These are phyloP conservation scores for Sitophilus oryzae DNA, from an alignment of 1,140 invertebrate genomes.

Conservation along the genomic window DNA sequence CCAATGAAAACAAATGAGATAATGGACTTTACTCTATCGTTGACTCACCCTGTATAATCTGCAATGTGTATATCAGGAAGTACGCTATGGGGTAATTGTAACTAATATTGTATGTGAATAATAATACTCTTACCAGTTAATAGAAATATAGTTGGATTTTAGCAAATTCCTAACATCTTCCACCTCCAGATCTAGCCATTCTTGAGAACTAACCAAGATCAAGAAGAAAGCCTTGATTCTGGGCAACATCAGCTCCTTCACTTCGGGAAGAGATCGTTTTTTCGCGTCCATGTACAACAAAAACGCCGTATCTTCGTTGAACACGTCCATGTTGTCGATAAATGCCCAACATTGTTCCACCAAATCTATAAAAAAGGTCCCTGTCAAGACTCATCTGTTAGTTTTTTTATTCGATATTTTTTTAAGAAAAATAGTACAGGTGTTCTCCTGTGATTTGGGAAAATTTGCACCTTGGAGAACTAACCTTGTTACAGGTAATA, in stretches of 20 bases:
- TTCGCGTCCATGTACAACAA: slow-evolving; percentile 59
- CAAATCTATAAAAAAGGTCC: slow-evolving; percentile 51
- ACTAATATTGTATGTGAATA: too few species aligned
- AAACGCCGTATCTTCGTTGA: slow-evolving; percentile 66
- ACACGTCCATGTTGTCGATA: slow-evolving; percentile 59
- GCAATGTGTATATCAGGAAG: too few species aligned
- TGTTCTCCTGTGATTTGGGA: background rate
- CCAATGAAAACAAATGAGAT: too few species aligned
- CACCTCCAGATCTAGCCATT: slow-evolving; percentile 57
- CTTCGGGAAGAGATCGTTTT: slow-evolving; percentile 49
- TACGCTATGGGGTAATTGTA: too few species aligned
- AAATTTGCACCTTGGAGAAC: background rate
- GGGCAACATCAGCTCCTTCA: slow-evolving; percentile 65
- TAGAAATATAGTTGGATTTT: slow-evolving; percentile 61
- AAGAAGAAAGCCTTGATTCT: slow-evolving; percentile 67
- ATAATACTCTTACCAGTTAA: slow-evolving; percentile 55
- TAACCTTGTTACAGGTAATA: background rate
- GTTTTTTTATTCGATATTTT: background rate
- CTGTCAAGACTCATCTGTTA: too few species aligned
- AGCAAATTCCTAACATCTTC: slow-evolving; percentile 59
- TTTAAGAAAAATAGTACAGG: background rate
- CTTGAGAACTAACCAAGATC: slow-evolving; percentile 60
- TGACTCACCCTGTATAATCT: too few species aligned
- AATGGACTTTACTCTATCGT: too few species aligned
- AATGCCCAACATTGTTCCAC: slow-evolving; percentile 68